Base-by-base conservation (phyloP, 2,888 invertebrate species). In the Latrodectus elegans region DNA sequence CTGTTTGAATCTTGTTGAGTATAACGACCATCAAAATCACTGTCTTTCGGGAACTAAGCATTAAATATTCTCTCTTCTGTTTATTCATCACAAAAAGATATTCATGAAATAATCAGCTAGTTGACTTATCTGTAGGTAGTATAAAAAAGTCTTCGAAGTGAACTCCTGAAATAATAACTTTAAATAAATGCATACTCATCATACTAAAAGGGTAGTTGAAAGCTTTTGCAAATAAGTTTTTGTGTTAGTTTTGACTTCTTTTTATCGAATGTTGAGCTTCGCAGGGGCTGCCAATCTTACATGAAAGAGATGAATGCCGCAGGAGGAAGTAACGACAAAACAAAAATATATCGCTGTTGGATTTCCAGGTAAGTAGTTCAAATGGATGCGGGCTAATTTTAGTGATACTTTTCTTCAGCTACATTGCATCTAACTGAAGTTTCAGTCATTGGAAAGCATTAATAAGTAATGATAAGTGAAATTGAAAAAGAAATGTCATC, bases 221-320 rank as follows among this genome's bases (percentile, higher is more conserved):
- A 82, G 74, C 81, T 55, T 74, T 73, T 73, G 81, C 74, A 65
- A 82, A 82, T 82, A 82, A 82, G 74, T 74, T 65, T 68, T 74
- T 74, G 68, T 68, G 38, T 49, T 70, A 38, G 71, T 71, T 64
- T 79, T 70, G 64, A 17, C n/a, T 53, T 74, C 52, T 53, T 74
- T 82, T 82, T 74, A 55, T 74, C 15, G 26, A n/a, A n/a, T 17
- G 73, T 38, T 38, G 38, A 17, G 68, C 68, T 82, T 74, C 49
- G 11, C 72, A 64, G 72, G 51, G 65, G 64, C 80, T 80, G 80
- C 65, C 81, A 82, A 82, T 82, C 73, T 9, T 14, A 60, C 22
- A n/a, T 15, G 49, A 49, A 52, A 55, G n/a, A 72, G 60, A 17
- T 72, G 79, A 17, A 64, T 72, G 38, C 60, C 17, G n/a, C 53